Evolutionary conservation across 2,888 invertebrate species (phyloP).

Genomic region (Xanthia togata): DNA sequence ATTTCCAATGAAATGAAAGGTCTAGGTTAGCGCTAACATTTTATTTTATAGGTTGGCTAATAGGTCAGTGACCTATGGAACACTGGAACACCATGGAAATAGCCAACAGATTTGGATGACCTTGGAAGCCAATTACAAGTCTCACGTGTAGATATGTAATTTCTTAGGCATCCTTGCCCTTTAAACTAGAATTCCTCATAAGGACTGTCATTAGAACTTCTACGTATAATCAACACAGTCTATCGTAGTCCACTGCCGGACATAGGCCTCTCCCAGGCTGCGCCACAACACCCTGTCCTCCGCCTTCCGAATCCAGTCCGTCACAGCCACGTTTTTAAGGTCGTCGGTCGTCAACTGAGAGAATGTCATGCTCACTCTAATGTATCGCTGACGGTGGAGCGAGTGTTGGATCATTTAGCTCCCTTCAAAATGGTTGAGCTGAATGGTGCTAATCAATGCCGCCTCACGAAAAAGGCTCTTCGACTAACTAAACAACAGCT

Average conservation of each 20-base stretch:
- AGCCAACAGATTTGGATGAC: not conserved
- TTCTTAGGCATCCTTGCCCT: not conserved
- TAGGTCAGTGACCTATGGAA: not conserved
- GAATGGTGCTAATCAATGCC: no score
- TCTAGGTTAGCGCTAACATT: slow-evolving; percentile 14
- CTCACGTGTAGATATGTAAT: not conserved
- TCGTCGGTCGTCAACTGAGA: no score
- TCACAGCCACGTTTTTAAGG: not conserved
- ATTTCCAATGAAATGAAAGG: slow-evolving; percentile 31
- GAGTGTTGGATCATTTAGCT: no score
- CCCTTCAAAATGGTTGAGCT: no score
- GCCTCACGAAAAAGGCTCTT: no score
- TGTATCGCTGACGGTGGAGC: no score
- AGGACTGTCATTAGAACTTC: not conserved
- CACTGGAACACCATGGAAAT: not conserved
- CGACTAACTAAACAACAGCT: no score
- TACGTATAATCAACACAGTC: not conserved
- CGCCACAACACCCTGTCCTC: no score
- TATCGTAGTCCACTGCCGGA: not conserved
- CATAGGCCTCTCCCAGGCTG: no score
- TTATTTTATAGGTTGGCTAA: slow-evolving; percentile 28
- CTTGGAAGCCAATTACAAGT: not conserved
- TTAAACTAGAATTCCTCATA: not conserved
- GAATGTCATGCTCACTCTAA: no score
- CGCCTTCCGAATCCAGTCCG: not conserved